Base-by-base conservation (phyloP, 1,140 invertebrate genomes). In the Drosophila rhopaloa region DNA sequence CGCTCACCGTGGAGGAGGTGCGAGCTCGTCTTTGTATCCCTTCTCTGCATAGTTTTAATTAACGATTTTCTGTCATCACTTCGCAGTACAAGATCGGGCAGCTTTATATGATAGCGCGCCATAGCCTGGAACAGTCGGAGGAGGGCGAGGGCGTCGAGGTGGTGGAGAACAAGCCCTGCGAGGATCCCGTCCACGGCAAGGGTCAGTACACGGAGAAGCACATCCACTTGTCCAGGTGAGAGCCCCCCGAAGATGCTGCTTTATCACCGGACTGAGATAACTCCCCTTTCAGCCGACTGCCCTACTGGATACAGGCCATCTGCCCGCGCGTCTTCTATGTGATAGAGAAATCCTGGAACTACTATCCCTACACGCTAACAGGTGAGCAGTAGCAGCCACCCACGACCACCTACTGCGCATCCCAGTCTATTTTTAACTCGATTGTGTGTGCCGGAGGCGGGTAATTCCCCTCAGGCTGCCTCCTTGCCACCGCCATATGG, bases 271-370 rank as follows among this genome's bases (percentile, higher is more conserved):
- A 29, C 41, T n/a, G 32, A 16, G 14, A 37, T 40, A 10, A 5
- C 5, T 35, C 27, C 32, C 19, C n/a, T 44, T 40, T 6, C 38
- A 98, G 97, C 92, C 97, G 97, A 85, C 93, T 98, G 55, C 97
- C 97, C 14, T 96, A 96, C 90, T 98, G 97, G 97, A 94, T 98
- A 65, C 96, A 97, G 92, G 95, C 96, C 10, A 92, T 98, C 40
- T 95, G 97, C 91, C 97, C 97, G 65, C 95, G 95, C 93, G 95
- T 98, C 92, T 98, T 98, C 93, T 98, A 98, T 93, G 94, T 98
- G 0, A 98, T 96, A 70, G 97, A 98, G 93, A 98, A 98, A 91
- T 97, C 97, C 13, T 98, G 97, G 97, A 98, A 98, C 93, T 98
- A 97, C 93, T 98, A 98, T 93, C 97, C 97, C 47, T 98, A 95